A percentile compares a stretch with the other conserved stretches of the same genome.
Conservation (phyloP, 2,113 vertebrate genomes). For the Psilopsiagon aurifrons region DNA sequence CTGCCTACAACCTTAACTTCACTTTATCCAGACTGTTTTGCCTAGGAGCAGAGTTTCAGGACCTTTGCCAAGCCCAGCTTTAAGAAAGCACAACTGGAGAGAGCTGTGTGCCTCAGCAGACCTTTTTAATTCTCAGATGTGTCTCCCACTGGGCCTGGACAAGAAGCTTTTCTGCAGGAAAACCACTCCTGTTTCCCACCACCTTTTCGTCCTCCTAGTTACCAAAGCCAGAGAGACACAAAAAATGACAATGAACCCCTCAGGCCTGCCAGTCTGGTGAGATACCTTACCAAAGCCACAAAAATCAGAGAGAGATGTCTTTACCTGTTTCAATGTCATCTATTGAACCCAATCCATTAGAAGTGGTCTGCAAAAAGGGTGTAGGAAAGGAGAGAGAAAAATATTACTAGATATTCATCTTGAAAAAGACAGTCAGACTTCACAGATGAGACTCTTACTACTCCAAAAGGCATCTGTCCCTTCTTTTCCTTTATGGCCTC, state of each 20-base stretch:
- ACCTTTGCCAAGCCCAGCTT: background rate
- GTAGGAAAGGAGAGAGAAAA: background rate
- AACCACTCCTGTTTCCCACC: background rate
- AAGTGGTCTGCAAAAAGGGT: slow-evolving; percentile 74
- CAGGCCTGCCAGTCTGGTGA: background rate
- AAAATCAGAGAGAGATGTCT: background rate
- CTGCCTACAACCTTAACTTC: background rate
- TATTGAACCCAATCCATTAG: slow-evolving; percentile 78
- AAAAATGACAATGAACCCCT: background rate
- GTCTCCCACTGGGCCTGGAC: background rate
- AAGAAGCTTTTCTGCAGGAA: background rate
- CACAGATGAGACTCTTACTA: background rate
- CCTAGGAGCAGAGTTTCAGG: background rate
- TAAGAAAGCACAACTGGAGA: background rate
- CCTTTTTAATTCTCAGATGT: background rate
- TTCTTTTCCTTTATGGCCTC: background rate
- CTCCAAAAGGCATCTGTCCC: background rate
- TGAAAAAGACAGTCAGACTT: background rate
- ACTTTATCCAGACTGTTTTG: slow-evolving; percentile 14
- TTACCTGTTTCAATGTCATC: slow-evolving; percentile 85
- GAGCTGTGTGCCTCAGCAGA: background rate
- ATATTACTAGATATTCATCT: background rate
- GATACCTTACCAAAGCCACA: background rate
- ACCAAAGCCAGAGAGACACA: background rate
- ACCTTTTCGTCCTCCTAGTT: background rate